Conservation (phyloP, 2,888 invertebrate genomes). For the Theristus sp. region DNA sequence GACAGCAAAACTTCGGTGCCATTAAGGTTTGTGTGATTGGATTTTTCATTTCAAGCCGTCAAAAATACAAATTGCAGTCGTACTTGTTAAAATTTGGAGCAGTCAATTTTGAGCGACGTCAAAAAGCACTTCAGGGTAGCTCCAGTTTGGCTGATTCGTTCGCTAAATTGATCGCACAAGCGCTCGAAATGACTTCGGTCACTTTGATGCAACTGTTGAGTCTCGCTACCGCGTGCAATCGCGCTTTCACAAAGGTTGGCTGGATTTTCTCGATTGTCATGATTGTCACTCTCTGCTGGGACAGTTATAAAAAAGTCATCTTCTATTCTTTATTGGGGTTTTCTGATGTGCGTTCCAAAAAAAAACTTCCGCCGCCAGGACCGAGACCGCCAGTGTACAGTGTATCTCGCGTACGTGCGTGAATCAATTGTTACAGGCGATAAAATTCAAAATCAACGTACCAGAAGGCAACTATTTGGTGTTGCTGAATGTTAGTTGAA, state of each 20-base stretch:
- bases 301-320: no score
- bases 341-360: conserved; percentile 29
- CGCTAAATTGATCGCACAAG: conserved; percentile 74
- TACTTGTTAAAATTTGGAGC: background rate
- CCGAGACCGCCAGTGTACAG: conserved; percentile 78
- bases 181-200: conserved; percentile 68
- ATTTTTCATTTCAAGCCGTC: background rate
- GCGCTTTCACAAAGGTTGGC: conserved; percentile 60
- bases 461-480: conserved; percentile 84
- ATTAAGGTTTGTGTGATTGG: conserved; percentile 47
- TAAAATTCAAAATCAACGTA: conserved; percentile 79
- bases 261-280: no score
- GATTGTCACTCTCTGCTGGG: no score
- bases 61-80: background rate
- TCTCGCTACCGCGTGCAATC: conserved; percentile 67
- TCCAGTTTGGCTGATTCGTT: conserved; percentile 91
- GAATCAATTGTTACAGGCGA: conserved; percentile 77
- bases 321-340: conserved; percentile 65
- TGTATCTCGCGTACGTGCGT: conserved; percentile 74
- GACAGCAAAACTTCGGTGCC: conserved; percentile 57
- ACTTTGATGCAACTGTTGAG: conserved; percentile 53
- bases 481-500: conserved; percentile 51
- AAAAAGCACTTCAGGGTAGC: conserved; percentile 40
- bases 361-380: conserved; percentile 41
- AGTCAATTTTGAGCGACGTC: no score